phyloP scores from a whole-genome alignment of 2,888 invertebrate genomes.

The Spialia ferax region DNA sequence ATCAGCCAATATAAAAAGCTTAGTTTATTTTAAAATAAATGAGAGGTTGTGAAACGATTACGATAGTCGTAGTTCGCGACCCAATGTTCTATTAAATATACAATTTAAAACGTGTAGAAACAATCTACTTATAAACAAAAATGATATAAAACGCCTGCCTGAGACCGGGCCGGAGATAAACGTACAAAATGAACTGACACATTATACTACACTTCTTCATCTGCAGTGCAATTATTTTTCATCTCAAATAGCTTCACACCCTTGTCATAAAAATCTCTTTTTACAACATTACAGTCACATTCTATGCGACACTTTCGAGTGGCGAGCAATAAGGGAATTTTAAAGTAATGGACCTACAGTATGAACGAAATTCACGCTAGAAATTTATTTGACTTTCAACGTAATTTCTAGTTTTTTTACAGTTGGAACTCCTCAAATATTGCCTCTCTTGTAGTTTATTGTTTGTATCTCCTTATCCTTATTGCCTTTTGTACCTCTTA shows the following conservation, averaged over 20 bases:
- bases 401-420: too few relatives aligned
- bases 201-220: slow-evolving; percentile 48
- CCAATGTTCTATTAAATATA: slow-evolving; percentile 68
- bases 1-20: slow-evolving; percentile 81
- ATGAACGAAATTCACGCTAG: slow-evolving; percentile 3
- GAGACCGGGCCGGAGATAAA: slow-evolving; percentile 73
- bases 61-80: slow-evolving; percentile 67
- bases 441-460: too few relatives aligned
- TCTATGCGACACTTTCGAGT: slow-evolving; percentile 2
- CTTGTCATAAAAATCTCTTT: slow-evolving; percentile 12
- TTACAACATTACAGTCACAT: slow-evolving; percentile 5
- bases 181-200: slow-evolving; percentile 65
- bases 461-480: too few relatives aligned
- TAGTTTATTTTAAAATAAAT: slow-evolving; percentile 72
- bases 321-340: slow-evolving; percentile 12
- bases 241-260: slow-evolving; percentile 29
- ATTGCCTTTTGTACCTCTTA: too few relatives aligned
- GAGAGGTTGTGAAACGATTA: slow-evolving; percentile 81
- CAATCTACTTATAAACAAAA: slow-evolving; percentile 64
- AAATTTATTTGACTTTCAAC: slow-evolving; percentile 1
- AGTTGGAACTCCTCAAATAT: too few relatives aligned
- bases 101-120: slow-evolving; percentile 67
- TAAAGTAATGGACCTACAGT: slow-evolving; percentile 8
- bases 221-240: slow-evolving; percentile 50
- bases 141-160: slow-evolving; percentile 66